Evolutionary conservation across 2,797 vertebrate genomes (phyloP), one percentile per base, ranked within the genome.

Genomic region (Sebastes paucispinis): DNA sequence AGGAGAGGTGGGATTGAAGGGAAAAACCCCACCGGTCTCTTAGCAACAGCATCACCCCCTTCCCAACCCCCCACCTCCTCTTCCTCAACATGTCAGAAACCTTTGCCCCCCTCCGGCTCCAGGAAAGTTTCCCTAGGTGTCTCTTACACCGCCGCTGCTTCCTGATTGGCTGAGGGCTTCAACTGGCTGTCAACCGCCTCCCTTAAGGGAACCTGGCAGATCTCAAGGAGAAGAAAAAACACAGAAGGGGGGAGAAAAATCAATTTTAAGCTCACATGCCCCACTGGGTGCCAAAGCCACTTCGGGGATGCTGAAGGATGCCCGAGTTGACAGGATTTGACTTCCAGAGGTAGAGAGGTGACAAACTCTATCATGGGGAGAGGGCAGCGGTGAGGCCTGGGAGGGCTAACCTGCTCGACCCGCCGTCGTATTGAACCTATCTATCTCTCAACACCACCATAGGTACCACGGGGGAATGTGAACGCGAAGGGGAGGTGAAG

Each of bases 311-410:
- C 96, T 96, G 97, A 97, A 95, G 96, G 97, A 97, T 97, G 97
- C 96, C 96, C 93, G 96, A 97, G 96, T 96, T 97, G 97, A 97
- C 97, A 97, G 96, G 96, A 96, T 97, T 96, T 97, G 97, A 98
- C 97, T 97, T 97, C 95, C 94, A 93, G 98, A 98, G 97, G 97
- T 97, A 97, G 97, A 97, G 97, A 97, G 97, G 98, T 99, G 98
- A 99, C 97, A 97, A 97, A 99, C 96, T 97, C 97, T 94, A 99
- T 99, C 97, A 98, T 92, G 95, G 96, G 73, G 14, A 43, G 87
- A 77, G 90, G 87, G 84, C 63, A 59, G 80, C 60, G 31, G 18
- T 0, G 24, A 84, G 88, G 84, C 96, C 96, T 96, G 89, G 72
- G 96, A 96, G 97, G 96, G 95, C 94, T 93, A 97, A 97, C 97